These are phyloP conservation scores for Aethina tumida DNA, from an alignment of 1,140 invertebrate genomes.

Conservation along the genomic window DNA sequence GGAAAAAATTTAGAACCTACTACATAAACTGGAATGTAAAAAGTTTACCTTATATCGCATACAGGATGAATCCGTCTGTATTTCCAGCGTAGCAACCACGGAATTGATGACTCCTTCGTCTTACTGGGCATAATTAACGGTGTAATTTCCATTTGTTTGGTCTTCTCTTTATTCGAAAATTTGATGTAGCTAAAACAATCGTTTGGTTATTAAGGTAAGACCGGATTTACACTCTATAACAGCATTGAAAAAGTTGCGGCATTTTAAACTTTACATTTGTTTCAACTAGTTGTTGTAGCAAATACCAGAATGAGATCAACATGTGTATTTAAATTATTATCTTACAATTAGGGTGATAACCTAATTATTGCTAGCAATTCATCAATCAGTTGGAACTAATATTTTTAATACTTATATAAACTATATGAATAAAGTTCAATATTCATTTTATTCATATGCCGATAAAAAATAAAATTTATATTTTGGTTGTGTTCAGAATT, in stretches of 20 bases:
- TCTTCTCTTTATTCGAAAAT: background rate
- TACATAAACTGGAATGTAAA: no score
- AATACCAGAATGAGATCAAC: no score
- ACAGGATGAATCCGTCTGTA: slow-evolving; percentile 20
- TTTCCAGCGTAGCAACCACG: slow-evolving; percentile 14
- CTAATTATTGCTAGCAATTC: no score
- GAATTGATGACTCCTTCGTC: slow-evolving; percentile 2
- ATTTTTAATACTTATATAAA: no score
- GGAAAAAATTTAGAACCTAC: no score
- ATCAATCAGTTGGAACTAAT: no score
- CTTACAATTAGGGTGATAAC: no score
- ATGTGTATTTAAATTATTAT: no score
- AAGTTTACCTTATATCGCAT: slow-evolving; percentile 13
- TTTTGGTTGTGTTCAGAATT: no score
- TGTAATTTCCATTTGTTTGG: background rate
- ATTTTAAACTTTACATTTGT: background rate
- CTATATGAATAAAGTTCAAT: no score
- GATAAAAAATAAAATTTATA: no score
- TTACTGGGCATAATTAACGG: background rate
- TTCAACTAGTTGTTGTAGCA: background rate
- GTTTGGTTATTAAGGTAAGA: background rate
- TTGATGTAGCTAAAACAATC: background rate
- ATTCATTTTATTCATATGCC: no score
- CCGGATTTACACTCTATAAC: background rate
- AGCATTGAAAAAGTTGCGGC: background rate